Evolutionary conservation across 2,888 invertebrate genomes (phyloP).

Genomic region (Lasius platythorax): DNA sequence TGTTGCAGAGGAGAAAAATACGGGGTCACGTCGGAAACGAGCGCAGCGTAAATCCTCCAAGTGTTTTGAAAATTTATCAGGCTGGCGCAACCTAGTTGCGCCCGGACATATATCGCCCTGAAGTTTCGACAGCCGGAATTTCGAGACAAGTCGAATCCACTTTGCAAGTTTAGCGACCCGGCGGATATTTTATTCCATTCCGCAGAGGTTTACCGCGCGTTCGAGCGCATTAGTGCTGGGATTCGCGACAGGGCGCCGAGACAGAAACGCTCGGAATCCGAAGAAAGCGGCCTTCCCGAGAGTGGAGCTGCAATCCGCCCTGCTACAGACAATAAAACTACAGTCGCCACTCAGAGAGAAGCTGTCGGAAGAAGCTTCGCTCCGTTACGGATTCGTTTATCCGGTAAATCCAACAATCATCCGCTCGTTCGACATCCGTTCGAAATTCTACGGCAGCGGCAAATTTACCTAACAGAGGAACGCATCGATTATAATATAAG

Average conservation of each 20-base stretch:
- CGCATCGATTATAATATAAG: slow-evolving; percentile 32
- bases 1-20: not conserved
- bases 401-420: slow-evolving; percentile 43
- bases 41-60: not conserved
- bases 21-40: not conserved
- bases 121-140: slow-evolving; percentile 17
- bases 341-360: slow-evolving; percentile 17
- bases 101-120: not conserved
- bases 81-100: not conserved
- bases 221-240: slow-evolving; percentile 13
- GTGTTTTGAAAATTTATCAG: slow-evolving; percentile 3
- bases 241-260: not conserved
- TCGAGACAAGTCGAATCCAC: slow-evolving; percentile 14
- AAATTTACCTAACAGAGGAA: slow-evolving; percentile 40
- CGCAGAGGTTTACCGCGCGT: slow-evolving; percentile 26
- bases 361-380: slow-evolving; percentile 22
- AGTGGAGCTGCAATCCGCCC: slow-evolving; percentile 7
- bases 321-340: slow-evolving; percentile 39
- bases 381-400: slow-evolving; percentile 46
- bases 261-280: not conserved
- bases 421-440: slow-evolving; percentile 1
- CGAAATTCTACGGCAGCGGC: slow-evolving; percentile 1
- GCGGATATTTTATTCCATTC: slow-evolving; percentile 19
- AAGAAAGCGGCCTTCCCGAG: not conserved
- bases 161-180: slow-evolving; percentile 30